These are phyloP conservation scores for Luperina testacea DNA, from an alignment of 2,888 invertebrate genomes.

Conservation along the genomic window DNA sequence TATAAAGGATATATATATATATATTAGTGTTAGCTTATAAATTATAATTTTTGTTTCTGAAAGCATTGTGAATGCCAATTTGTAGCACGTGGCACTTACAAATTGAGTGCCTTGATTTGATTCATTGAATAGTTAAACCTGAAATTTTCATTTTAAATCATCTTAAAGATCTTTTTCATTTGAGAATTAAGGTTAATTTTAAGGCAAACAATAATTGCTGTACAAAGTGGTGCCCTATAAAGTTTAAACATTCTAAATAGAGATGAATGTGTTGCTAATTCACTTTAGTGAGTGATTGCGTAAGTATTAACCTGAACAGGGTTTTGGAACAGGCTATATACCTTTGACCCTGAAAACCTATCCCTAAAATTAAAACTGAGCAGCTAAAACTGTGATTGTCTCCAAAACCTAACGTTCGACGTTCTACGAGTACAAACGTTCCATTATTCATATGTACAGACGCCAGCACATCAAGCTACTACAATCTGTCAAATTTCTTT, in stretches of 20 bases:
- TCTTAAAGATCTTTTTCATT: not conserved
- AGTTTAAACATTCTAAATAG: not conserved
- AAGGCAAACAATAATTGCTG: too few relatives aligned
- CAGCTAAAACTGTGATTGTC: too few relatives aligned
- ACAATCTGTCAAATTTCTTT: too few relatives aligned
- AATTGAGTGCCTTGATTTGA: not conserved
- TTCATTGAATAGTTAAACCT: not conserved
- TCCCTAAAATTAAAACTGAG: too few relatives aligned
- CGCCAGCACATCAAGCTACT: too few relatives aligned
- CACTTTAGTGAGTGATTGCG: not conserved
- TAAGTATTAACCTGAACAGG: not conserved
- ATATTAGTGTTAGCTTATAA: too few relatives aligned
- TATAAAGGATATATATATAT: too few relatives aligned
- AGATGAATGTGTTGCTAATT: not conserved
- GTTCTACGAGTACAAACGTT: too few relatives aligned
- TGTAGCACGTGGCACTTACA: not conserved
- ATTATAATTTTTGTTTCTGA: too few relatives aligned
- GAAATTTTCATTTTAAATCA: not conserved
- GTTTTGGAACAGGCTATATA: too few relatives aligned
- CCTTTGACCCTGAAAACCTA: too few relatives aligned
- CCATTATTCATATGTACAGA: not conserved
- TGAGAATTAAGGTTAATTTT: not conserved
- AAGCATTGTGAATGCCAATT: not conserved
- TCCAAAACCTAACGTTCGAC: not conserved
- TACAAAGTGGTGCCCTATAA: too few relatives aligned